phyloP scores from a whole-genome alignment of 92 coral and sea anemone species.

The Epizoanthus rinbou region DNA sequence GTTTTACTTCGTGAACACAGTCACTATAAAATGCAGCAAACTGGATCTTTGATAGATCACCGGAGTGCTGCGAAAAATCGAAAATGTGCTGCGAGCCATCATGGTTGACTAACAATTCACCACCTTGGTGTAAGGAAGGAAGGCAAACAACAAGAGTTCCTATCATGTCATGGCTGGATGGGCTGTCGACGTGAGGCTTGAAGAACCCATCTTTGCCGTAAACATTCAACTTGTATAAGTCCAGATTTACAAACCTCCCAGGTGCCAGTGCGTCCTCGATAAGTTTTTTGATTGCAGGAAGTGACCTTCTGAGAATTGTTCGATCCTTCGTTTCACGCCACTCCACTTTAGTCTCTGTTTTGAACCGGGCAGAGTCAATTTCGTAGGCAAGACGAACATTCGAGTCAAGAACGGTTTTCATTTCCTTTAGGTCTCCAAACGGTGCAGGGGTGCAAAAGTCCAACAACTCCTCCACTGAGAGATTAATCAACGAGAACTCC shows the following conservation, averaged over 20 bases:
- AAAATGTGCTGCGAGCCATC: slow-evolving; percentile 61
- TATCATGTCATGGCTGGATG: slow-evolving; percentile 57
- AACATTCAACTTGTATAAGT: slow-evolving; percentile 50
- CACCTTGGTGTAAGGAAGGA: slow-evolving; percentile 60
- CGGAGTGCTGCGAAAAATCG: slow-evolving; percentile 51
- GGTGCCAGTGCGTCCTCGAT: slow-evolving; percentile 53
- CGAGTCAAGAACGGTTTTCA: slow-evolving; percentile 57
- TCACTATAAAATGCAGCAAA: slow-evolving; percentile 70
- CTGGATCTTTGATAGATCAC: slow-evolving; percentile 37
- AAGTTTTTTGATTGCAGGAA: slow-evolving; percentile 6
- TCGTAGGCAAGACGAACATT: slow-evolving; percentile 64
- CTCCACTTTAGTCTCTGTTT: slow-evolving; percentile 1
- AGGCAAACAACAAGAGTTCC: slow-evolving; percentile 63
- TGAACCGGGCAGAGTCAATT: slow-evolving; percentile 53
- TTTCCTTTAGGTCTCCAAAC: slow-evolving; percentile 61
- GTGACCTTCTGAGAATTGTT: slow-evolving; percentile 16
- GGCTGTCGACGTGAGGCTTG: slow-evolving; percentile 55
- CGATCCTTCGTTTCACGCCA: background rate
- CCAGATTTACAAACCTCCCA: slow-evolving; percentile 40
- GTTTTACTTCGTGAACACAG: slow-evolving; percentile 64
- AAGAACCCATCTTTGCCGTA: slow-evolving; percentile 58
- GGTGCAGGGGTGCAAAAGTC: slow-evolving; percentile 55
- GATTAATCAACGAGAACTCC: slow-evolving; percentile 42
- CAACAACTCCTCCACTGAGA: slow-evolving; percentile 47
- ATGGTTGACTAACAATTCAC: slow-evolving; percentile 55